Evolutionary conservation across 2,888 invertebrate species (phyloP), one percentile per base, ranked within the genome.

Genomic region (Gymnosoma rotundatum): DNA sequence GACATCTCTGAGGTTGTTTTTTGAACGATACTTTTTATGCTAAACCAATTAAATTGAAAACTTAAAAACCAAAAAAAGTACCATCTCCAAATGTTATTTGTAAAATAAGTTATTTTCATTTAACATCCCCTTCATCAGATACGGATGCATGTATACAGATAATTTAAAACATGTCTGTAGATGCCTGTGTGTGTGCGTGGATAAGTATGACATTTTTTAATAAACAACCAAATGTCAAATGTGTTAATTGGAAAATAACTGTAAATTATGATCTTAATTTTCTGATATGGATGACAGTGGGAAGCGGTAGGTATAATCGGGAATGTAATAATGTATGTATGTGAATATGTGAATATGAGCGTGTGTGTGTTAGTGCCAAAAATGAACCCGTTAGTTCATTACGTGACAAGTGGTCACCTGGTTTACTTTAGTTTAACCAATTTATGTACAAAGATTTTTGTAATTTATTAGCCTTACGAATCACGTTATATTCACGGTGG

Each of bases 231-330:
- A 84, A 74, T 73, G 81, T 84, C 84, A 84, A 81, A 84, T 84
- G 84, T 84, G 84, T 84, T 84, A 84, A 84, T 84, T 84, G 84
- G 78, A 84, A 84, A 84, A 84, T 84, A 84, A 84, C 78, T 81
- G 84, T 84, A 81, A 84, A 84, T 81, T 84, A 84, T 84, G 84
- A 84, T 84, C 81, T 78, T 78, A 84, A 81, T 81, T 81, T 78
- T 84, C 80, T 81, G 84, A 81, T 81, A 78, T 64, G 60, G 52
- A 64, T 64, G 21, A 42, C 38, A 21, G 20, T 48, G 58, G 20
- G 58, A 54, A 32, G 20, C 32, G 20, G 45, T 20, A 48, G 21
- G 36, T 5, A 1, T 61, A 52, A 1, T 25, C 38, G 18, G 16
- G 18, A 45, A 58, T 32, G 42, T 56, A 38, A 45, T 12, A 45